A percentile compares a stretch with the other conserved stretches of the same genome.
These are phyloP conservation scores for Sminthurinus aureus DNA, from an alignment of 2,888 invertebrate species.

Conservation along the genomic window DNA sequence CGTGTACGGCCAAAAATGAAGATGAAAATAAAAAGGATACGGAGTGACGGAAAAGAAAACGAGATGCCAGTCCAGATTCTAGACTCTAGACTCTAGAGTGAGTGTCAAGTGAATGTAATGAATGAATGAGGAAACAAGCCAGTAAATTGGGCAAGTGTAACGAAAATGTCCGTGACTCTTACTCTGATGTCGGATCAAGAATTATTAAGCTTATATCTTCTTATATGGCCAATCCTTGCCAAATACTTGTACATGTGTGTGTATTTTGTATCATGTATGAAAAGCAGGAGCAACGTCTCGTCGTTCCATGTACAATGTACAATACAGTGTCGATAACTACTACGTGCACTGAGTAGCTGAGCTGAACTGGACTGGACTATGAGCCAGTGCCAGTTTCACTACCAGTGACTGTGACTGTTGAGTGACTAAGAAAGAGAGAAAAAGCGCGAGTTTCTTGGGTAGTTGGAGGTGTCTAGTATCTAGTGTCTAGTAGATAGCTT, in stretches of 20 bases:
- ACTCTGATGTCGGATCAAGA: not conserved
- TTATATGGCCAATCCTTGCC: not conserved
- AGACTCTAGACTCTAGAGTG: not conserved
- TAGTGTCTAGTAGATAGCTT: no score
- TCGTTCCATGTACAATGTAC: not conserved
- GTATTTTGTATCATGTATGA: not conserved
- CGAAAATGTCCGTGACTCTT: not conserved
- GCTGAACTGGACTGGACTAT: not conserved
- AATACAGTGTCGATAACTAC: not conserved
- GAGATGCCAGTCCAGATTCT: not conserved
- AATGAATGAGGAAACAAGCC: slow-evolving; percentile 1
- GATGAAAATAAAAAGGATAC: not conserved
- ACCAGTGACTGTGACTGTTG: not conserved
- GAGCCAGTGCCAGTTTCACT: not conserved
- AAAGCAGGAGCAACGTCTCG: not conserved
- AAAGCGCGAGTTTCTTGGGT: slow-evolving; percentile 4
- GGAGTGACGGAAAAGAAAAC: not conserved
- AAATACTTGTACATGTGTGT: not conserved
- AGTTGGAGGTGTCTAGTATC: no score
- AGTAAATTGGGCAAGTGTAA: not conserved
- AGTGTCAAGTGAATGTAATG: slow-evolving; percentile 7
- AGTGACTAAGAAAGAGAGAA: not conserved
- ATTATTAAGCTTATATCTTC: slow-evolving; percentile 8
- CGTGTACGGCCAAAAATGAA: not conserved
- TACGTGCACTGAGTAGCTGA: slow-evolving; percentile 13